Conservation (phyloP, 2,797 vertebrate species). For the Manis crassicaudata region DNA sequence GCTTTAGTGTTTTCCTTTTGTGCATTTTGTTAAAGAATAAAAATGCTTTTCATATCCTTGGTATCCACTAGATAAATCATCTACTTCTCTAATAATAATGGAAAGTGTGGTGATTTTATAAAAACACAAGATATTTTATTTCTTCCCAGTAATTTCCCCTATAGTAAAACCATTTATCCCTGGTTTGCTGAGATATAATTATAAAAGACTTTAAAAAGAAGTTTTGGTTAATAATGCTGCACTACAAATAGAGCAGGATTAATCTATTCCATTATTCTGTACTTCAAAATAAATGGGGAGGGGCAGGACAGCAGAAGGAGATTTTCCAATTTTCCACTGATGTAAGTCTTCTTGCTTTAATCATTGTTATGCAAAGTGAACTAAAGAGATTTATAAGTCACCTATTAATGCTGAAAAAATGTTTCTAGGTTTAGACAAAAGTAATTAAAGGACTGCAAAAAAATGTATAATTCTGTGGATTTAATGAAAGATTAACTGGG, state of each 20-base stretch:
- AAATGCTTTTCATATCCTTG: constrained; percentile 29
- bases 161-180: constrained; percentile 22
- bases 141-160: background rate
- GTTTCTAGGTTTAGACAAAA: background rate
- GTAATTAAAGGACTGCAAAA: background rate
- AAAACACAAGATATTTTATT: constrained; percentile 20
- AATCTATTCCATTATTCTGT: background rate
- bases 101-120: background rate
- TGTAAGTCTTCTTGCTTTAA: background rate
- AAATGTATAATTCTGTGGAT: background rate
- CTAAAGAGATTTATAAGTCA: constrained; percentile 54
- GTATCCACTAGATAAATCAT: constrained; percentile 21
- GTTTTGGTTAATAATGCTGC: constrained; percentile 23
- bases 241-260: background rate
- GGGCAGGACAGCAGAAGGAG: background rate
- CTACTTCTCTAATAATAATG: background rate
- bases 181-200: background rate
- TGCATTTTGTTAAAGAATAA: background rate
- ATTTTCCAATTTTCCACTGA: constrained; percentile 22
- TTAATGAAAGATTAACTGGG: constrained; percentile 49
- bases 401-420: background rate
- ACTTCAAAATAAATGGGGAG: background rate
- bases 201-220: constrained; percentile 35
- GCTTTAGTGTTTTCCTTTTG: constrained; percentile 20
- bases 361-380: background rate